A percentile compares a stretch with the other conserved stretches of the same genome.
Evolutionary conservation across 2,888 invertebrate genomes (phyloP).

Genomic region (Herminia tarsipennalis): DNA sequence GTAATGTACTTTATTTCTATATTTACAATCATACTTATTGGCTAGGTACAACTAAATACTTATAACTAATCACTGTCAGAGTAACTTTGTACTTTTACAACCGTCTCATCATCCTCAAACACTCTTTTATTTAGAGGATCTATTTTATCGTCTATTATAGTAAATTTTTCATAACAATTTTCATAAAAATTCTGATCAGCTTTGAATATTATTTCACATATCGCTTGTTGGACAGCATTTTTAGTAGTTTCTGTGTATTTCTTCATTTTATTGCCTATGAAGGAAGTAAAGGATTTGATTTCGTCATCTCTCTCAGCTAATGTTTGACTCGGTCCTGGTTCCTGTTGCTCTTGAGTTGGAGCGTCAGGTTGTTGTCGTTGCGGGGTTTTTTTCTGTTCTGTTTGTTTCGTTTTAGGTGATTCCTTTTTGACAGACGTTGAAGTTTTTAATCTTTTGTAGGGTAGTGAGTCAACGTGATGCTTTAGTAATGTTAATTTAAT

Average conservation of each 20-base stretch:
- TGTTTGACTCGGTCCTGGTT: conserved; percentile 29
- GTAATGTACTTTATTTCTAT: conserved; percentile 3
- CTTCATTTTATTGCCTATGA: conserved; percentile 60
- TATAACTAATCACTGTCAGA: conserved; percentile 32
- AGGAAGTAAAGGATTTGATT: conserved; percentile 53
- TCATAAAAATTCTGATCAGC: conserved; percentile 55
- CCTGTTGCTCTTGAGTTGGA: background rate
- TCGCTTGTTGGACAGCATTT: conserved; percentile 56
- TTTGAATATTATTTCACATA: conserved; percentile 60
- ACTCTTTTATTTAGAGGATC: conserved; percentile 29
- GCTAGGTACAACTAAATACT: background rate
- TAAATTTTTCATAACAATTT: conserved; percentile 32
- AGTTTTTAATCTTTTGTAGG: conserved; percentile 12
- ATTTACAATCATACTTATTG: conserved; percentile 1
- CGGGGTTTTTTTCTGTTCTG: conserved; percentile 10
- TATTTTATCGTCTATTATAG: conserved; percentile 31
- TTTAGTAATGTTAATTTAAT: conserved; percentile 22
- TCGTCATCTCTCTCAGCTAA: conserved; percentile 46
- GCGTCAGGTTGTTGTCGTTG: background rate
- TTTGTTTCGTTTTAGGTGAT: conserved; percentile 5
- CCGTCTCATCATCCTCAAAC: conserved; percentile 14
- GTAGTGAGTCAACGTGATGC: conserved; percentile 16
- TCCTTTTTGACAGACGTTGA: conserved; percentile 13
- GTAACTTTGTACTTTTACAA: conserved; percentile 35
- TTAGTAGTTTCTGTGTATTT: conserved; percentile 52